These are phyloP conservation scores for Hofmannophila pseudospretella DNA, from an alignment of 2,888 invertebrate genomes.

Conservation along the genomic window DNA sequence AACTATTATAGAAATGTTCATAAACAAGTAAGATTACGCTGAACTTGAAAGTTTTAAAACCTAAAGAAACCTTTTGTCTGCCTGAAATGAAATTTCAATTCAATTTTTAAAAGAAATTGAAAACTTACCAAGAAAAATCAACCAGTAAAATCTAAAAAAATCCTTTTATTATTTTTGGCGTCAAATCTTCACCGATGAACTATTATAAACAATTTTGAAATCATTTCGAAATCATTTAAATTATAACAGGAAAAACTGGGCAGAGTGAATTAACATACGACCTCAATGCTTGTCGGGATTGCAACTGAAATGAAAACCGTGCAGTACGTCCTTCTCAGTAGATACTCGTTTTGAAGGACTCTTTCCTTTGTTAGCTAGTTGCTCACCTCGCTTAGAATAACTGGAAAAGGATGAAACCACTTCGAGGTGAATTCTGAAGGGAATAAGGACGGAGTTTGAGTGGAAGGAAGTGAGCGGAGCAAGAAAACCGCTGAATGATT, in stretches of 20 bases:
- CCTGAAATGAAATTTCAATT: background rate
- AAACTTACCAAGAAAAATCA: constrained; percentile 3
- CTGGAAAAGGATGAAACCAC: constrained; percentile 10
- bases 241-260: too few relatives aligned
- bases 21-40: too few relatives aligned
- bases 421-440: constrained; percentile 5
- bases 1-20: too few relatives aligned
- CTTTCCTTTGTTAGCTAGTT: constrained; percentile 61
- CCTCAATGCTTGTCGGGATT: constrained; percentile 31
- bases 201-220: too few relatives aligned
- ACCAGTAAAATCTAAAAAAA: too few relatives aligned
- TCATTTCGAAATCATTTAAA: too few relatives aligned
- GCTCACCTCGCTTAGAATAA: constrained; percentile 51
- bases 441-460: background rate
- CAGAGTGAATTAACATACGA: constrained; percentile 31
- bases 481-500: constrained; percentile 50
- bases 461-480: constrained; percentile 26
- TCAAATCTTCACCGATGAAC: too few relatives aligned
- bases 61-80: too few relatives aligned
- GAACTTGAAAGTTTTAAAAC: too few relatives aligned
- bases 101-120: background rate
- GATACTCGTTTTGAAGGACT: constrained; percentile 60
- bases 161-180: too few relatives aligned
- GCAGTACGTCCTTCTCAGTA: constrained; percentile 49
- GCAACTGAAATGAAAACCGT: constrained; percentile 61